These are phyloP conservation scores for Arctopsyche grandis DNA, from an alignment of 1,140 invertebrate genomes.

Conservation along the genomic window DNA sequence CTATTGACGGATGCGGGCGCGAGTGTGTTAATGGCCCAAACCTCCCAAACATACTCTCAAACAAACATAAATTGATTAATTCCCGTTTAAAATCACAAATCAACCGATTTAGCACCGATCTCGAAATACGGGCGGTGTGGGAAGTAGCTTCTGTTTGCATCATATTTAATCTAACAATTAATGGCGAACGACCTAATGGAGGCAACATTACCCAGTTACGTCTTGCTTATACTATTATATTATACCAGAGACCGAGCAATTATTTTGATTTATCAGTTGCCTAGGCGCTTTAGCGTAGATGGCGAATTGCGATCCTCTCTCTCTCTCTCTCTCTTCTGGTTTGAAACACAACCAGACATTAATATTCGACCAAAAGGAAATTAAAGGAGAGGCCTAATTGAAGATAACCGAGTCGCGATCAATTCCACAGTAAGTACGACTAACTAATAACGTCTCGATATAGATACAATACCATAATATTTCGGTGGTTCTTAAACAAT, in stretches of 20 bases:
- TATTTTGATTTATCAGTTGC: slow-evolving; percentile 29
- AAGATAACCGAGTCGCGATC: slow-evolving; percentile 13
- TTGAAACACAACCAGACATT: slow-evolving; percentile 22
- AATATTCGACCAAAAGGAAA: slow-evolving; percentile 23
- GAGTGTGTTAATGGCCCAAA: neutral
- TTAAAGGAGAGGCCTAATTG: slow-evolving; percentile 16
- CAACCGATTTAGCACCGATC: neutral
- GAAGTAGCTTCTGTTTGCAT: slow-evolving; percentile 3
- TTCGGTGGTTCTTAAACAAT: too few species aligned
- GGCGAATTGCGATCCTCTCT: neutral
- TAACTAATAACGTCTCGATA: neutral
- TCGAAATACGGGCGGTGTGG: neutral
- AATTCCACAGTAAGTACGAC: neutral
- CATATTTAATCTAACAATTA: slow-evolving; percentile 22
- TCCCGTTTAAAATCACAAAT: neutral
- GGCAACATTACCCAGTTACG: slow-evolving; percentile 12
- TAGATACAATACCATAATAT: too few species aligned
- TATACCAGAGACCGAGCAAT: slow-evolving; percentile 7
- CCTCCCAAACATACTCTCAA: neutral
- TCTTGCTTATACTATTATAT: slow-evolving; percentile 3
- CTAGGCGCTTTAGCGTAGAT: neutral
- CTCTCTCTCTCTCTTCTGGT: neutral
- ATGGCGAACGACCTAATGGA: slow-evolving; percentile 18
- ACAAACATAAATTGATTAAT: neutral
- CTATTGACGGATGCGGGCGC: neutral